Evolutionary conservation across 2,797 vertebrate species (phyloP), one percentile per base, ranked within the genome.

Genomic region (Cryptoprocta ferox): DNA sequence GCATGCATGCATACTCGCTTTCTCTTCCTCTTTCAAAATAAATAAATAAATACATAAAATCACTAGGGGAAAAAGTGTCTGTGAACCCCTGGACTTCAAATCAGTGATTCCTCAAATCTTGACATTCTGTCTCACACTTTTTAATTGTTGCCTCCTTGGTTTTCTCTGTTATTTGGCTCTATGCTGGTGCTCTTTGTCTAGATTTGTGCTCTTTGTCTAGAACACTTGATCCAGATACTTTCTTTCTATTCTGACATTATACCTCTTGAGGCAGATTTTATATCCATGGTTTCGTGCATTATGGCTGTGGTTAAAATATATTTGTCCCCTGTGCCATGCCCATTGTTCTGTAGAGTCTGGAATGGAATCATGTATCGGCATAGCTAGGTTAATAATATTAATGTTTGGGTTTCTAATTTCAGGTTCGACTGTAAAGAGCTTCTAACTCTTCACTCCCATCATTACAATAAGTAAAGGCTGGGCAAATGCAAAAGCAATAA

Each of bases 281-380:
- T 45, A 75, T 59, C 14, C 15, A 10, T 21, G 8, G 1, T 24
- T 53, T 26, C 80, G 19, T 0, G 83, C 16, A 16, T 11, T 15
- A 6, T 48, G 16, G 1, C 76, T 59, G 21, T 68, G 30, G 13
- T 28, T 81, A 59, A 82, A 71, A 79, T n/a, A 7, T 37, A 48
- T n/a, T 5, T 45, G 3, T 32, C 0, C 21, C 16, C 21, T 48
- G 18, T 3, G 6, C 4, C 6, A 35, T 35, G 35, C 2, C 2
- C 3, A 16, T 16, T 73, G 30, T 65, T 63, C 39, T 42, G 5
- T 37, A 32, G 39, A 85, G 13, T 53, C 32, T 85, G 5, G 6
- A n/a, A 10, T 68, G 37, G 15, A 2, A 66, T n/a, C 42, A 28
- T 73, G 4, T 32, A 45, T 10, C 48, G 61, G 42, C 6, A 10